phyloP scores from a whole-genome alignment of 2,888 invertebrate genomes.

The Periphyllus acericola region DNA sequence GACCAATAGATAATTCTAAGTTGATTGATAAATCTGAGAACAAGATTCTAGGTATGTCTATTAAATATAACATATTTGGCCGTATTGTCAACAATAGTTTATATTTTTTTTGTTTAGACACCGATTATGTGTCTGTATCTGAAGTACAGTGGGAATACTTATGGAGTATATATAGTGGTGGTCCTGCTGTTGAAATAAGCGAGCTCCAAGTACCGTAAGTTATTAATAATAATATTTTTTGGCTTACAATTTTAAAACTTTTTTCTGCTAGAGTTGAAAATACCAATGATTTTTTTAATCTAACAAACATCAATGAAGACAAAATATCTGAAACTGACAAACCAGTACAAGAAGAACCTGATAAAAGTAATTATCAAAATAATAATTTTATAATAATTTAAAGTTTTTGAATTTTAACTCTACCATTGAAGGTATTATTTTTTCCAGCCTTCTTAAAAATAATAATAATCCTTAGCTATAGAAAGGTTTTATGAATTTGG shows the following conservation, averaged over 20 bases:
- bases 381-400: not conserved
- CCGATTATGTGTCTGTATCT: conserved; percentile 82
- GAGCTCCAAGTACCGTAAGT: conserved; percentile 43
- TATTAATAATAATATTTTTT: not conserved
- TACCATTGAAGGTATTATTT: too few relatives aligned
- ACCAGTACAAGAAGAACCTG: conserved; percentile 10
- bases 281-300: not conserved
- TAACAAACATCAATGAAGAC: not conserved
- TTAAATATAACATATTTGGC: not conserved
- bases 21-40: conserved; percentile 70
- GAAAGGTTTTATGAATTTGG: too few relatives aligned
- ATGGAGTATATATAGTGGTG: conserved; percentile 86
- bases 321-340: conserved; percentile 25
- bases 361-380: conserved; percentile 36
- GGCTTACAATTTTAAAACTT: not conserved
- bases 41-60: conserved; percentile 31
- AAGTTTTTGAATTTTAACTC: not conserved
- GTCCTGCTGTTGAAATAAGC: conserved; percentile 76
- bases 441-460: too few relatives aligned
- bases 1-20: conserved; percentile 85
- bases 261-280: not conserved
- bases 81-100: not conserved
- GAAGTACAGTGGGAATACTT: conserved; percentile 90
- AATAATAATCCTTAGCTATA: too few relatives aligned
- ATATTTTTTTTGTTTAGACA: conserved; percentile 66